phyloP scores from a whole-genome alignment of 2,797 vertebrate species.

The Todus mexicanus region DNA sequence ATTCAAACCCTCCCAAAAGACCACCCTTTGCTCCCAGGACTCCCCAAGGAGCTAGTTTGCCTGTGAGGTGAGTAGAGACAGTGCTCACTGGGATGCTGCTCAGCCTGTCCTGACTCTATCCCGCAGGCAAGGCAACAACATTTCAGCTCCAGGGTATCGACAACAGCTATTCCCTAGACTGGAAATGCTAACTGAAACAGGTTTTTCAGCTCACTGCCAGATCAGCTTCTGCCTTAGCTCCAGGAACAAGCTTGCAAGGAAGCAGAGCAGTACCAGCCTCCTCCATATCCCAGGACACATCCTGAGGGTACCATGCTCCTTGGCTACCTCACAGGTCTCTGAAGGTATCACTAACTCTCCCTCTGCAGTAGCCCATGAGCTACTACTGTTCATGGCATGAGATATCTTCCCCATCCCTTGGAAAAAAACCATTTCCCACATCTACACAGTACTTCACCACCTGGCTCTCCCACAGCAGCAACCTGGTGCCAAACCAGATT shows the following conservation, averaged over 20 bases:
- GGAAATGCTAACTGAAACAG: not conserved
- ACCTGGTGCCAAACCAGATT: not conserved
- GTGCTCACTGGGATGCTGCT: not conserved
- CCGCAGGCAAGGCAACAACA: not conserved
- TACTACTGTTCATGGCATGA: not conserved
- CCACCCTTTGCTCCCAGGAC: not conserved
- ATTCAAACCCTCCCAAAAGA: not conserved
- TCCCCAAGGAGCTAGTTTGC: not conserved
- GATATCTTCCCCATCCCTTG: not conserved
- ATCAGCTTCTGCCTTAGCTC: not conserved
- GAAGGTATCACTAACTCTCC: not conserved
- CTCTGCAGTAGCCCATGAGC: not conserved
- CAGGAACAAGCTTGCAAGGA: not conserved
- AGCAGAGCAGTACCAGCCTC: not conserved
- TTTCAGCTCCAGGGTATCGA: not conserved
- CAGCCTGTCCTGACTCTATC: not conserved
- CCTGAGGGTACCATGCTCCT: not conserved
- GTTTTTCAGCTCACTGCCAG: not conserved
- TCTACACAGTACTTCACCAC: not conserved
- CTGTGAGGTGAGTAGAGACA: not conserved
- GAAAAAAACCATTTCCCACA: not conserved
- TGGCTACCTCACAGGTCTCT: not conserved
- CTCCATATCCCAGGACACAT: not conserved
- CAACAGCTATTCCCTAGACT: accelerated
- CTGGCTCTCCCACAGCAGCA: not conserved